Evolutionary conservation across 2,888 invertebrate genomes (phyloP).

Genomic region (Horisme vitalbata): DNA sequence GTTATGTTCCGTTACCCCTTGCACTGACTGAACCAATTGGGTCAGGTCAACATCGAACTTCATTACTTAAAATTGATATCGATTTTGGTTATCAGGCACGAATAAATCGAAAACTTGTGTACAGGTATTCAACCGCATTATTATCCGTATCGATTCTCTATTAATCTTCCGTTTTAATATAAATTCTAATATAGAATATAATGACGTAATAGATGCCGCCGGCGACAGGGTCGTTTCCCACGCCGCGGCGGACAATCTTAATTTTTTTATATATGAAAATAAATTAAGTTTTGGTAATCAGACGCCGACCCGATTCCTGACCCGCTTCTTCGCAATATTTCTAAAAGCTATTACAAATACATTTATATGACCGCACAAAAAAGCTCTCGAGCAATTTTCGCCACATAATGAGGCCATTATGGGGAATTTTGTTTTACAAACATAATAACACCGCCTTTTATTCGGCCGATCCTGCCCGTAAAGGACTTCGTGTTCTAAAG

Average conservation of each 20-base stretch:
- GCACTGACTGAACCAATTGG: slow-evolving; percentile 23
- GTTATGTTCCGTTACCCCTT: slow-evolving; percentile 23
- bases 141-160: slow-evolving; percentile 75
- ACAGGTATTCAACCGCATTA: slow-evolving; percentile 51
- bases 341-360: slow-evolving; percentile 83
- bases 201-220: slow-evolving; percentile 81
- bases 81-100: slow-evolving; percentile 23
- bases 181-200: slow-evolving; percentile 81
- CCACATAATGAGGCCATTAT: slow-evolving; percentile 83
- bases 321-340: slow-evolving; percentile 80
- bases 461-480: slow-evolving; percentile 68
- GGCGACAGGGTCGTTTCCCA: slow-evolving; percentile 81
- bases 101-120: slow-evolving; percentile 32
- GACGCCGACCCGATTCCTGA: slow-evolving; percentile 71
- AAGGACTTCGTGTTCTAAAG: slow-evolving; percentile 76
- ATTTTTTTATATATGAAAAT: slow-evolving; percentile 75
- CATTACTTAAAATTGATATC: slow-evolving; percentile 32
- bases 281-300: slow-evolving; percentile 82
- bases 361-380: slow-evolving; percentile 81
- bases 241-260: slow-evolving; percentile 74
- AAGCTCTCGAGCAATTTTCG: slow-evolving; percentile 81
- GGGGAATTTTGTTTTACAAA: slow-evolving; percentile 82
- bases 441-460: slow-evolving; percentile 81
- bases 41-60: slow-evolving; percentile 30
- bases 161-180: slow-evolving; percentile 78